These are phyloP conservation scores for Zapornia atra DNA, from an alignment of 2,113 vertebrate genomes.

Conservation along the genomic window DNA sequence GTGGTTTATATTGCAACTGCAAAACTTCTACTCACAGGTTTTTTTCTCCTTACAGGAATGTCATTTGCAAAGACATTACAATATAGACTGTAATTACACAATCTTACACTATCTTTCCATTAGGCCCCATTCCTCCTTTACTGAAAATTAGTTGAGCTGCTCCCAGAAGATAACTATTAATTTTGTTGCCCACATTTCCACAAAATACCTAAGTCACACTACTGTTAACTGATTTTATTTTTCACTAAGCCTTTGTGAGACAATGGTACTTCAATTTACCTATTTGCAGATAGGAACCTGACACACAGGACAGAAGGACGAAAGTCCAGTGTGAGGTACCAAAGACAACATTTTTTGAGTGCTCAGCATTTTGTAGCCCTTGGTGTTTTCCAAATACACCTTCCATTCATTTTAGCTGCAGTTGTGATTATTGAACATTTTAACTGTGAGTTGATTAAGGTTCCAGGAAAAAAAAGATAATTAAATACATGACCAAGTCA, in stretches of 20 bases:
- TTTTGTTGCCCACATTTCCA: not conserved
- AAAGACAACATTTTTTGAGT: not conserved
- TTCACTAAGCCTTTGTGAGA: not conserved
- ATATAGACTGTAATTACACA: not conserved
- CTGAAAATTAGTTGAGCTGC: not conserved
- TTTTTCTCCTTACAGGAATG: not conserved
- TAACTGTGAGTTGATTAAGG: not conserved
- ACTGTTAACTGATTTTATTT: not conserved
- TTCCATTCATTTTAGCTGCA: not conserved
- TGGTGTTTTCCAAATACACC: not conserved
- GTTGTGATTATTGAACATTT: not conserved
- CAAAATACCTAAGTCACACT: not conserved
- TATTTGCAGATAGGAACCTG: not conserved
- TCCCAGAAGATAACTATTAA: not conserved
- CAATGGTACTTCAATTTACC: not conserved
- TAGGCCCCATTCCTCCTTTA: not conserved
- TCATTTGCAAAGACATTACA: accelerated
- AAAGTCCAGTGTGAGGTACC: not conserved
- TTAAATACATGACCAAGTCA: not conserved
- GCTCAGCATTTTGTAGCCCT: not conserved
- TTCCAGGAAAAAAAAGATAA: not conserved
- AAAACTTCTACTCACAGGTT: not conserved
- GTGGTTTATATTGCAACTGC: not conserved
- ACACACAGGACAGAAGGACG: not conserved
- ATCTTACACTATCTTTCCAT: not conserved